Percentiles rank a stretch among this genome's conserved stretches.
Conservation (phyloP, 92 coral and sea anemone genomes). For the Diadumene lineata region DNA sequence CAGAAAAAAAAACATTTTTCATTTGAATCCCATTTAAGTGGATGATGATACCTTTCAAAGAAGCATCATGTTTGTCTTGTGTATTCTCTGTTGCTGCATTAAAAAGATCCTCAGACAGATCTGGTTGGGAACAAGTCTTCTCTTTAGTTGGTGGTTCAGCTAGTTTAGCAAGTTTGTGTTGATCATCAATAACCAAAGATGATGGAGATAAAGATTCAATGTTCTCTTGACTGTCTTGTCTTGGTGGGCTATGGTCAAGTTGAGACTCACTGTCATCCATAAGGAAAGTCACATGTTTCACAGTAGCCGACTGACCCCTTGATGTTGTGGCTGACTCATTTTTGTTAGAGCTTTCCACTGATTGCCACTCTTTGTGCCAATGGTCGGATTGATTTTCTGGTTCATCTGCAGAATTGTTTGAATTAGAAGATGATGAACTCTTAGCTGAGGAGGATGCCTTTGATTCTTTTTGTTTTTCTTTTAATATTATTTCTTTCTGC, state of each 20-base stretch:
- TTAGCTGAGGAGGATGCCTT: constrained; percentile 18
- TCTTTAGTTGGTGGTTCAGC: background rate
- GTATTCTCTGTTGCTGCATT: constrained; percentile 32
- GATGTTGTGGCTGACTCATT: background rate
- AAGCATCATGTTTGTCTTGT: constrained; percentile 13
- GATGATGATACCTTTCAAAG: background rate
- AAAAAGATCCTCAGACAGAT: constrained; percentile 75
- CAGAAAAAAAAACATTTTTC: too few species aligned
- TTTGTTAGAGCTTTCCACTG: constrained; percentile 9
- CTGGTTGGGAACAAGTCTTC: constrained; percentile 59
- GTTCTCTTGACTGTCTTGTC: background rate
- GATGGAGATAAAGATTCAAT: constrained; percentile 69
- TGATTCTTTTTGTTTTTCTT: constrained; percentile 20
- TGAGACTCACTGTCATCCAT: constrained; percentile 10
- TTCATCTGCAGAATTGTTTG: constrained; percentile 9
- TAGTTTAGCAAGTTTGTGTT: constrained; percentile 14
- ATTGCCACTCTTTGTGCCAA: constrained; percentile 34
- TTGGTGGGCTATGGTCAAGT: background rate
- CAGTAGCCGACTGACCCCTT: background rate
- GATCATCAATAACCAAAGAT: constrained; percentile 49
- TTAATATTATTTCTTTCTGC: constrained; percentile 41
- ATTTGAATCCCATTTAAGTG: background rate
- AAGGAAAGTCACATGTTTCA: constrained; percentile 10
- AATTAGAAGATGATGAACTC: constrained; percentile 8
- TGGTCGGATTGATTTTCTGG: constrained; percentile 10